These are phyloP conservation scores for Paradoxurus hermaphroditus DNA, from an alignment of 2,113 vertebrate genomes.

Conservation along the genomic window DNA sequence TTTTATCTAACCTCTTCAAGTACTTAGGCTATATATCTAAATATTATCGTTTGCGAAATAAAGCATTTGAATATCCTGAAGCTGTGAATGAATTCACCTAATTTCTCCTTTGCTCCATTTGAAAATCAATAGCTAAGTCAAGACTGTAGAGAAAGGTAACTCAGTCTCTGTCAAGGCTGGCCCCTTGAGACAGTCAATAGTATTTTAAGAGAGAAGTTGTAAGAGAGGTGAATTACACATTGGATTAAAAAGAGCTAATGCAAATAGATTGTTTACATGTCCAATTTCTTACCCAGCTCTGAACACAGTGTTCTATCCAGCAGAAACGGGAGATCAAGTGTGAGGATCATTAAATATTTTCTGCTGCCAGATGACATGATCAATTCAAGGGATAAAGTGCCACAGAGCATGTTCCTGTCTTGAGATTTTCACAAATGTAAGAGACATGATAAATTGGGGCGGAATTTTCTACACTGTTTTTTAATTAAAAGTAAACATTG, in stretches of 20 bases:
- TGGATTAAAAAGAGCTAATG: slow-evolving; percentile 16
- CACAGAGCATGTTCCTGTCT: not conserved
- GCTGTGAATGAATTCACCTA: not conserved
- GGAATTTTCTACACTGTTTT: not conserved
- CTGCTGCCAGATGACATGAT: not conserved
- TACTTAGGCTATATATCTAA: not conserved
- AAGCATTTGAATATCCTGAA: not conserved
- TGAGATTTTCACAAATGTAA: not conserved
- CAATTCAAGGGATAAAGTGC: not conserved
- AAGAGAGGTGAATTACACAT: not conserved
- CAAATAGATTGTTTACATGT: slow-evolving; percentile 21
- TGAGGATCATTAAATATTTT: not conserved
- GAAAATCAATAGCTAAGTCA: not conserved
- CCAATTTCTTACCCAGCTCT: not conserved
- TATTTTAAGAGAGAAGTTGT: not conserved
- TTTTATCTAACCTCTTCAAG: not conserved
- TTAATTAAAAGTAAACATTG: not conserved
- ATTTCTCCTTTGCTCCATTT: not conserved
- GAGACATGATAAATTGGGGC: not conserved
- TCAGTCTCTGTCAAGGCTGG: fast-evolving
- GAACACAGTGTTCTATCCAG: not conserved
- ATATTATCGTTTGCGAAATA: not conserved
- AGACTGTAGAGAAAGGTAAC: not conserved
- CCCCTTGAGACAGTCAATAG: slow-evolving; percentile 4
- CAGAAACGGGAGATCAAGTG: not conserved